Percentiles rank a stretch among this genome's conserved stretches.
Conservation (phyloP, 1,140 invertebrate species). For the Eumaeus atala region DNA sequence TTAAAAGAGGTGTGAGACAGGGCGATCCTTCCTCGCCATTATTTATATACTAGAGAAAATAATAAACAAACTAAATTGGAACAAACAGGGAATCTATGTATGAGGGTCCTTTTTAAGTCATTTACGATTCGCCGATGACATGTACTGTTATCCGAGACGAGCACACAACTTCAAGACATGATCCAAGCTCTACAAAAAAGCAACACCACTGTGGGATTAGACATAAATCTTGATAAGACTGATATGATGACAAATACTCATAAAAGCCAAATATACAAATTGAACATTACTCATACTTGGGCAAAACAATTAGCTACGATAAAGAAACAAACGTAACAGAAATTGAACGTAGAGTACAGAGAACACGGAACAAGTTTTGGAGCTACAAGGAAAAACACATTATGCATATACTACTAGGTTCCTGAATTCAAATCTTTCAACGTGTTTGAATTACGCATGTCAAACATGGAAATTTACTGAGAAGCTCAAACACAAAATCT, state of each 20-base stretch:
- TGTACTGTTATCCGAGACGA: not conserved
- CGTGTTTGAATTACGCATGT: not conserved
- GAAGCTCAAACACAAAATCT: not conserved
- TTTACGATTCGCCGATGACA: not conserved
- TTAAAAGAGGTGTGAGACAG: no score
- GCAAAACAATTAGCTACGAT: constrained; percentile 8
- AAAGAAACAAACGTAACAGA: not conserved
- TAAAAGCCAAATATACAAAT: constrained; percentile 15
- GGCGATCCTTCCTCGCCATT: no score
- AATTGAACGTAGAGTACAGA: constrained; percentile 1
- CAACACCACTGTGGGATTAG: not conserved
- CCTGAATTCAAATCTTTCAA: no score
- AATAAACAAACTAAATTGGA: not conserved
- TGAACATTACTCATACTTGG: constrained; percentile 19
- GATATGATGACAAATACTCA: constrained; percentile 23
- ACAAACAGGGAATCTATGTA: not conserved
- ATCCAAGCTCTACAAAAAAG: not conserved
- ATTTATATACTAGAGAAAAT: not conserved
- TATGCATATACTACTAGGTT: no score
- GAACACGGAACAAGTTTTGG: not conserved
- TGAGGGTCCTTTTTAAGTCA: not conserved
- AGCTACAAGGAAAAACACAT: no score
- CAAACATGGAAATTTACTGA: constrained; percentile 7
- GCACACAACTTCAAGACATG: not conserved
- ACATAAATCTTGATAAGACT: constrained; percentile 14